Percentiles rank a stretch among this genome's conserved stretches.
Conservation (phyloP, 92 coral and sea anemone species). For the Parazoanthus darwini region DNA sequence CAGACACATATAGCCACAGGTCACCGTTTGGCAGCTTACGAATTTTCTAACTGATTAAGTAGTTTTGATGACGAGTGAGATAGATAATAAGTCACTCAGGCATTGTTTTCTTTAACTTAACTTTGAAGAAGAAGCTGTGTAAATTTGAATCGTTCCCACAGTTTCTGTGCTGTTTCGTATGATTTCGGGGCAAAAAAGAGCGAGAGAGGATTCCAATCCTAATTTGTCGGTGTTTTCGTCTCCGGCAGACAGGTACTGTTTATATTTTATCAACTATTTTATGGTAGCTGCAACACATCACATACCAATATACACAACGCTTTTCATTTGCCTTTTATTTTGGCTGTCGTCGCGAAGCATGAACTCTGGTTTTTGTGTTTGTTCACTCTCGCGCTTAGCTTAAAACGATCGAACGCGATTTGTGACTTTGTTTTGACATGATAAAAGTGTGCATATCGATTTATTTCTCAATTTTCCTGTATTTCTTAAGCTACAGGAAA, state of each 20-base stretch:
- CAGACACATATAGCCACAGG: background rate
- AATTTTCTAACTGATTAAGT: slow-evolving; percentile 24
- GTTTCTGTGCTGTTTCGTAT: background rate
- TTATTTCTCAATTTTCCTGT: background rate
- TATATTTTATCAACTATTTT: background rate
- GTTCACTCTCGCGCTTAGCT: background rate
- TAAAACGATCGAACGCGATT: background rate
- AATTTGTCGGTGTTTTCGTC: background rate
- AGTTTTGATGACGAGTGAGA: slow-evolving; percentile 32
- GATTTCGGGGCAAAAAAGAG: background rate
- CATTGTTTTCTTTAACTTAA: slow-evolving; percentile 11
- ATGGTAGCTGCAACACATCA: background rate
- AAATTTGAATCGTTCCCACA: background rate
- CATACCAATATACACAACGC: background rate
- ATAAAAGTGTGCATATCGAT: background rate
- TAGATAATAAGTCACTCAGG: slow-evolving; percentile 5
- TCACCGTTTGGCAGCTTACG: slow-evolving; percentile 11
- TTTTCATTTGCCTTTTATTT: background rate
- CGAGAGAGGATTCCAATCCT: background rate
- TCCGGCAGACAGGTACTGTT: slow-evolving; percentile 1
- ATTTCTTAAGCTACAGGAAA: slow-evolving; percentile 3
- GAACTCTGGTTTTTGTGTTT: background rate
- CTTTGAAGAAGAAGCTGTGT: slow-evolving; percentile 4
- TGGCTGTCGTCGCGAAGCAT: slow-evolving; percentile 24
- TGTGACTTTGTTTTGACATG: background rate